Conservation (phyloP, 2,797 vertebrate species). For the Poeciliopsis presidionis region DNA sequence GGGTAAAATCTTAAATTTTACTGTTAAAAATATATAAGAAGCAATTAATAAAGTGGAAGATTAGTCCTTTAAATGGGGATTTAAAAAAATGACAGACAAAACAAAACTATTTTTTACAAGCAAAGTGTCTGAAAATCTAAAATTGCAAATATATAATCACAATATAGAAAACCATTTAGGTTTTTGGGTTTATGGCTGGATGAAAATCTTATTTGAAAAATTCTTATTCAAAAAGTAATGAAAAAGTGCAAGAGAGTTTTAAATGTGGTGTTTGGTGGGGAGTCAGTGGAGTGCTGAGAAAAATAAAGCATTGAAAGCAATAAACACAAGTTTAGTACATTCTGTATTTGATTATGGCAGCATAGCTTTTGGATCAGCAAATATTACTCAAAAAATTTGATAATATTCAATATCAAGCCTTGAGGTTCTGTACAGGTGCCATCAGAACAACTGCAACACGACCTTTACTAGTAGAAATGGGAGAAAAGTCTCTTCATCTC, state of each 20-base stretch:
- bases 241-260: background rate
- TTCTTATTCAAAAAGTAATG: background rate
- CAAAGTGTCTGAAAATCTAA: background rate
- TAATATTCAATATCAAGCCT: no score
- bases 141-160: background rate
- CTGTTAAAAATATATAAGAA: background rate
- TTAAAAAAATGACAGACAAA: background rate
- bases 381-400: no score
- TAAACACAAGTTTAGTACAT: background rate
- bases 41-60: background rate
- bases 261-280: no score
- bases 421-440: no score
- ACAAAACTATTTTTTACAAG: background rate
- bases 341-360: background rate
- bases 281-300: background rate
- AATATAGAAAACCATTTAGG: background rate
- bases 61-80: background rate
- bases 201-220: no score
- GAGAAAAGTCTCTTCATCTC: no score
- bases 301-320: background rate
- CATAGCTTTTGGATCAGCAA: no score
- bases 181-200: background rate
- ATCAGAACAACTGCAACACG: no score
- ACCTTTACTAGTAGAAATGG: no score
- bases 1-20: background rate